Base-by-base conservation (phyloP, 1,140 invertebrate genomes). In the Euwallacea fornicatus region DNA sequence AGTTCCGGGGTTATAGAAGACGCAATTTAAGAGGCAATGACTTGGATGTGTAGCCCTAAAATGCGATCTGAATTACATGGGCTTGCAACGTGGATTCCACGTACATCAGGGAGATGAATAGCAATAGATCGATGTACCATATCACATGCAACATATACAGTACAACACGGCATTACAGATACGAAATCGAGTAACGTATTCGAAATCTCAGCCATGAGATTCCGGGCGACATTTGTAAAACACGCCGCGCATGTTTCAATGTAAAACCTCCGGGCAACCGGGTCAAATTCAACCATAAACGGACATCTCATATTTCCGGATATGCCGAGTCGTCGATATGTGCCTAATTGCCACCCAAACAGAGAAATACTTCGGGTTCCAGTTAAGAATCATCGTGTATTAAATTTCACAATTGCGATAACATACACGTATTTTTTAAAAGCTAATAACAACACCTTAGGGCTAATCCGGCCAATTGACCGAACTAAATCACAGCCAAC, bases 121-220 rank as follows among this genome's bases (percentile, higher is more conserved):
- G 43, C 42, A 62, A 50, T 13, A 69, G 42, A 69, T 61, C 10
- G 61, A 15, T 63, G 33, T 42, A 68, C 41, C 3, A 42, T 21
- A 54, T 43, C 50, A 50, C 41, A 55, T 56, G 65, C 58, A 66
- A 56, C 56, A 53, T 68, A 44, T 68, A 60, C 50, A 16, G 44
- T 16, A 65, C 63, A 56, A 60, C n/a, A 55, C 60, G 9, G 15
- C 43, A 60, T 61, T 55, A 53, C 42, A 67, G 65, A 67, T 67
- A 67, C 65, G 44, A 60, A 69, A 69, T 69, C 55, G 41, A 69
- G 58, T 69, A 61, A 61, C 53, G 58, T 69, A 69, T 69, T 69
- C 60, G 66, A 42, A 69, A 69, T 70, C 60, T 42, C 9, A 70
- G 60, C 42, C 50, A 58, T 67, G 66, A 58, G 66, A 67, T 54